Percentiles rank a stretch among this genome's conserved stretches.
Evolutionary conservation across 2,797 vertebrate genomes (phyloP).

Genomic region (Tenualosa ilisha): DNA sequence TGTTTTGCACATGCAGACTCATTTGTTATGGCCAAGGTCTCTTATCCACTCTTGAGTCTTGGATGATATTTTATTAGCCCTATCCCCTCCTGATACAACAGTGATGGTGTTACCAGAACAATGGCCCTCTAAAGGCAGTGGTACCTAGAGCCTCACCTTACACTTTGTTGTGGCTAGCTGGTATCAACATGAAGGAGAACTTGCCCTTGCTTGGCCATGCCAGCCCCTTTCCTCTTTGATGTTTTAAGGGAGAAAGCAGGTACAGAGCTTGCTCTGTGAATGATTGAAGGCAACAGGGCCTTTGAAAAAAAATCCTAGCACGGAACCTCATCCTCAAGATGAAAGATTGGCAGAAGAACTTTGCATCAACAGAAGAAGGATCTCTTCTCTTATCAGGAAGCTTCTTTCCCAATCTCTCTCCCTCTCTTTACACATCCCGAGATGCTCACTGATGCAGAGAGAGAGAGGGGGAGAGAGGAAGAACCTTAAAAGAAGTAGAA

Average conservation of each 20-base stretch:
- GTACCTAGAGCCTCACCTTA: not conserved
- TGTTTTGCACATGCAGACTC: no score
- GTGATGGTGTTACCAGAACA: not conserved
- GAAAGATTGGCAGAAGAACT: constrained; percentile 31
- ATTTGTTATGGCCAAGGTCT: no score
- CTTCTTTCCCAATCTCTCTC: not conserved
- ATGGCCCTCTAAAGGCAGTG: not conserved
- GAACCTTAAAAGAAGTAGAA: constrained; percentile 31
- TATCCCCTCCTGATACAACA: not conserved
- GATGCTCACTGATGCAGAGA: not conserved
- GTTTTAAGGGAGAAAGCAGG: constrained; percentile 30
- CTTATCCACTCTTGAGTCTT: not conserved
- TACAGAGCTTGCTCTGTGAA: constrained; percentile 40
- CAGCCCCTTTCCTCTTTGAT: not conserved
- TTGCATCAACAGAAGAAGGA: constrained; percentile 22
- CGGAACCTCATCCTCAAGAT: not conserved
- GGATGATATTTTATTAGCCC: not conserved
- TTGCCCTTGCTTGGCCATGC: not conserved
- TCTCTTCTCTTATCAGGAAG: constrained; percentile 39
- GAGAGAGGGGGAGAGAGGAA: not conserved
- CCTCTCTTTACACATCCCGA: not conserved
- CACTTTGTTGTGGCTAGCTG: not conserved
- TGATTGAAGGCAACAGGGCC: constrained; percentile 29
- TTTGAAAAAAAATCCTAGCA: constrained; percentile 27
- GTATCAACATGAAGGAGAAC: not conserved